Evolutionary conservation across 2,113 vertebrate genomes (phyloP).

Genomic region (Platycercus adscitus): DNA sequence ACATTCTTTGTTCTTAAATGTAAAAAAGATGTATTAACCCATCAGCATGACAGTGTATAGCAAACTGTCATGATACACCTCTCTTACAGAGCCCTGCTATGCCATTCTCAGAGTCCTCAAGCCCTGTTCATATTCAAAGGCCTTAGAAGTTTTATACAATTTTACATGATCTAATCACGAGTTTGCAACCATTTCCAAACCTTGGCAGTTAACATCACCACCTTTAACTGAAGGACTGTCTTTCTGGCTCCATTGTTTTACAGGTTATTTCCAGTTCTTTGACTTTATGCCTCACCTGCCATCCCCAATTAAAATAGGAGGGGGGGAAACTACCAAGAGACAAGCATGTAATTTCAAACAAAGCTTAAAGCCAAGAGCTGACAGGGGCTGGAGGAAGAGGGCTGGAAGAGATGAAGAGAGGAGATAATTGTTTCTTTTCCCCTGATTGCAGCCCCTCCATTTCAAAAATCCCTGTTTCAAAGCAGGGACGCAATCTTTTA

Average conservation of each 20-base stretch:
- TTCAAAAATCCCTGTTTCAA: conserved; percentile 40
- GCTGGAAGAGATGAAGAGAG: not conserved
- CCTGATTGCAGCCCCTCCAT: not conserved
- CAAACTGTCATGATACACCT: not conserved
- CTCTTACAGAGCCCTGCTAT: not conserved
- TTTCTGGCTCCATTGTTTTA: not conserved
- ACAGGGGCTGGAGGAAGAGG: not conserved
- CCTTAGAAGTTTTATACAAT: not conserved
- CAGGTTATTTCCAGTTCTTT: conserved; percentile 9
- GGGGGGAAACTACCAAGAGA: not conserved
- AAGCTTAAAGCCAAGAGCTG: not conserved
- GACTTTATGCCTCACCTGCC: not conserved
- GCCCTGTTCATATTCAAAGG: not conserved
- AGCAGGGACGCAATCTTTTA: not conserved
- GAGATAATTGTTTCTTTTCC: not conserved
- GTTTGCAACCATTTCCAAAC: not conserved
- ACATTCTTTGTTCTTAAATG: not conserved
- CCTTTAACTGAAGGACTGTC: not conserved
- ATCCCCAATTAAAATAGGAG: not conserved
- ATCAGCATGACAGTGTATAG: not conserved
- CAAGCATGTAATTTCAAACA: not conserved
- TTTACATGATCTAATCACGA: not conserved
- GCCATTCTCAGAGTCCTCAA: not conserved
- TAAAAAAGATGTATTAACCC: not conserved
- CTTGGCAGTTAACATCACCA: not conserved